phyloP scores from a whole-genome alignment of 1,140 invertebrate species.

The Drosophila nebulosa region DNA sequence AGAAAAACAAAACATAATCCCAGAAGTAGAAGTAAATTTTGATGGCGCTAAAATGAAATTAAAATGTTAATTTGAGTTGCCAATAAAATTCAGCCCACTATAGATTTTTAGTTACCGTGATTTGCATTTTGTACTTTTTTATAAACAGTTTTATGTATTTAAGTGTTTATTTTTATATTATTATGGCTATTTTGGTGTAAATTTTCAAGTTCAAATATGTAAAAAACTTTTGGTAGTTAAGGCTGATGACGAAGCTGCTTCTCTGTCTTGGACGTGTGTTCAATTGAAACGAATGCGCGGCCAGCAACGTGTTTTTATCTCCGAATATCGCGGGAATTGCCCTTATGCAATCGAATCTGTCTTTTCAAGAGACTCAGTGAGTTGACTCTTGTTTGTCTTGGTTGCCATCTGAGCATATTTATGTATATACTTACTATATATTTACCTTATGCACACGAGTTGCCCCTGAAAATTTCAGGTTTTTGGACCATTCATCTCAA shows the following conservation, averaged over 20 bases:
- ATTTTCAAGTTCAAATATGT: conserved; percentile 55
- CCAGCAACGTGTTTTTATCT: conserved; percentile 56
- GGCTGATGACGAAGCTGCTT: conserved; percentile 34
- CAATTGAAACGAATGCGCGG: conserved; percentile 58
- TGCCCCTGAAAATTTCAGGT: conserved; percentile 78
- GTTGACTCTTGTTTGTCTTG: conserved; percentile 46
- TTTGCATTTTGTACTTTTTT: conserved; percentile 54
- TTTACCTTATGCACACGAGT: conserved; percentile 60
- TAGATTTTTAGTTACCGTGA: conserved; percentile 61
- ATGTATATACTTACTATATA: conserved; percentile 20
- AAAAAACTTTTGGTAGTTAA: background rate
- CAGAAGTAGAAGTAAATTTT: conserved; percentile 23
- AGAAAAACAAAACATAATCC: conserved; percentile 28
- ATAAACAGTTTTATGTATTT: conserved; percentile 41
- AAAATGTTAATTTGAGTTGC: background rate
- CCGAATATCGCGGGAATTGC: conserved; percentile 20
- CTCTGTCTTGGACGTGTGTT: conserved; percentile 40
- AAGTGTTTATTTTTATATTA: conserved; percentile 16
- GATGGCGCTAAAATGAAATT: conserved; percentile 11
- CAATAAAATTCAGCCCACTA: background rate
- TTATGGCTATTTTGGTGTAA: conserved; percentile 27
- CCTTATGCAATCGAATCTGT: conserved; percentile 74
- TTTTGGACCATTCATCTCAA: conserved; percentile 28
- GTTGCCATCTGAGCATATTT: conserved; percentile 33
- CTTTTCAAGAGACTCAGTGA: conserved; percentile 9